Evolutionary conservation across 2,888 invertebrate species (phyloP).

Genomic region (Melikaiella ostensackeni): DNA sequence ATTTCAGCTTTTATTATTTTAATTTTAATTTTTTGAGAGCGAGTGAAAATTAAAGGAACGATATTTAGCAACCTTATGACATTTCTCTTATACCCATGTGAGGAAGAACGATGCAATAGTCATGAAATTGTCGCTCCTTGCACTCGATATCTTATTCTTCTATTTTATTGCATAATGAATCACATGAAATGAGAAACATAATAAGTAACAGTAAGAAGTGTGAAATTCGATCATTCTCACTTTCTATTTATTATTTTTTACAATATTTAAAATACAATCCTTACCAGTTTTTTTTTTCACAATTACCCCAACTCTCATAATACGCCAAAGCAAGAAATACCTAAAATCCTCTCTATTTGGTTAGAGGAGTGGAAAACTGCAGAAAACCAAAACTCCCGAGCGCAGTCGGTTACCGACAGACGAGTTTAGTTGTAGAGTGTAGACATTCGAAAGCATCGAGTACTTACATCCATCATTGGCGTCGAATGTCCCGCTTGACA

Average conservation of each 20-base stretch:
- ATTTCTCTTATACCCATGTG: slow-evolving; percentile 1
- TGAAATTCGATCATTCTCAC: not conserved
- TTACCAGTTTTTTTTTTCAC: not conserved
- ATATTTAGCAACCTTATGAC: not conserved
- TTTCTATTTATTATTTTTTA: not conserved
- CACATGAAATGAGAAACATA: not conserved
- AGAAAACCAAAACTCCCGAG: too few relatives aligned
- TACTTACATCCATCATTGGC: too few relatives aligned
- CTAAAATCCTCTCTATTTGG: too few relatives aligned
- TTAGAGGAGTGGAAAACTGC: too few relatives aligned
- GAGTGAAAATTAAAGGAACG: not conserved
- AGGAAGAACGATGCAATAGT: slow-evolving; percentile 2
- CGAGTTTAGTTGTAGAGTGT: too few relatives aligned
- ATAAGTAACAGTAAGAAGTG: not conserved
- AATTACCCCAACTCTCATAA: too few relatives aligned
- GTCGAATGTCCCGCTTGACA: too few relatives aligned
- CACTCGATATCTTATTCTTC: not conserved
- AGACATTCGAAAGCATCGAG: too few relatives aligned
- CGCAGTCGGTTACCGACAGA: too few relatives aligned
- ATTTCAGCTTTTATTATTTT: not conserved
- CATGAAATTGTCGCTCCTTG: slow-evolving; percentile 1
- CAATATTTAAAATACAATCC: slow-evolving; percentile 46
- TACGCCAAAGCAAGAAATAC: too few relatives aligned
- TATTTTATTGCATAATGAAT: not conserved
- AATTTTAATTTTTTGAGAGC: not conserved